Evolutionary conservation across 2,888 invertebrate species (phyloP).

Genomic region (Sinohyriopsis cumingii): DNA sequence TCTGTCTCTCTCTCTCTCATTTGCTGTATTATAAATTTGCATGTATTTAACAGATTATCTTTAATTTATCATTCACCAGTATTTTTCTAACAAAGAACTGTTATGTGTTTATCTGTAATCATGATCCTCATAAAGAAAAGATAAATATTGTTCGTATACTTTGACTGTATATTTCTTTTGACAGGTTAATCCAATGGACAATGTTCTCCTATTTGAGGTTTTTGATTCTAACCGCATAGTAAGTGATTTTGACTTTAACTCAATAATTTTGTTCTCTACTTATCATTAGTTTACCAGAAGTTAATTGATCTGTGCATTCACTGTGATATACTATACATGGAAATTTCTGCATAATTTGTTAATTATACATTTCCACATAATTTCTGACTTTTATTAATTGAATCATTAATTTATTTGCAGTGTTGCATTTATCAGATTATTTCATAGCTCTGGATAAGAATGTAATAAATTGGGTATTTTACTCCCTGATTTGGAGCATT

Average conservation of each 20-base stretch:
- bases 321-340: not conserved
- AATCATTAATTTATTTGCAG: no score
- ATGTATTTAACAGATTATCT: no score
- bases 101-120: no score
- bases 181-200: conserved; percentile 91
- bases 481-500: no score
- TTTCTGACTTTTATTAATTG: not conserved
- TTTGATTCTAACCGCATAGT: conserved; percentile 96
- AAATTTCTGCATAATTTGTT: not conserved
- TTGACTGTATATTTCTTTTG: conserved; percentile 24
- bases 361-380: not conserved
- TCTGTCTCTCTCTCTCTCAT: no score
- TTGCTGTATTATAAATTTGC: no score
- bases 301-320: not conserved
- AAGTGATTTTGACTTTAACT: conserved; percentile 38
- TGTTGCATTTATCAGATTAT: no score
- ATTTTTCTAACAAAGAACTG: no score
- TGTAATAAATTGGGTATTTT: no score
- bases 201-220: conserved; percentile 94
- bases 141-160: conserved; percentile 2
- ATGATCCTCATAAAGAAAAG: not conserved
- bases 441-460: no score
- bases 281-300: not conserved
- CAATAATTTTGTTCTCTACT: not conserved
- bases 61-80: no score